A percentile compares a stretch with the other conserved stretches of the same genome.
Evolutionary conservation across 2,113 vertebrate species (phyloP).

Genomic region (Condylura cristata): DNA sequence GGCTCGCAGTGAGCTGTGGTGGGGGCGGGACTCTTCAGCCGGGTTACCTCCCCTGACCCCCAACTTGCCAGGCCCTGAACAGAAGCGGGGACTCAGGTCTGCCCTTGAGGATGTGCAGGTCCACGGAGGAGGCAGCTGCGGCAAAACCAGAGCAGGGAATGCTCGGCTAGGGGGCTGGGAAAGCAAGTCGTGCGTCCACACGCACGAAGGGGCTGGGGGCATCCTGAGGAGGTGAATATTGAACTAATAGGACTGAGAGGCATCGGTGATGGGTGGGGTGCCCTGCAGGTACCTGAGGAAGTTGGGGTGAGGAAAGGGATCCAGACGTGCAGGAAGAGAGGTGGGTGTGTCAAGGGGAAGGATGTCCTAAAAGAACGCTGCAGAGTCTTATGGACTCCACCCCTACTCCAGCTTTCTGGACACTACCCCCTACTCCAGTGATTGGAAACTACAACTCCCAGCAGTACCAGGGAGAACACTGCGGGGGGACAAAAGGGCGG

Average conservation of each 20-base stretch:
- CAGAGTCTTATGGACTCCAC: too few relatives aligned
- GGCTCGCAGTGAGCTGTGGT: background rate
- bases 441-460: too few relatives aligned
- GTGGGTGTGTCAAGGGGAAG: too few relatives aligned
- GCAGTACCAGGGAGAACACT: too few relatives aligned
- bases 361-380: too few relatives aligned
- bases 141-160: too few relatives aligned
- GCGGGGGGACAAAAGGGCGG: too few relatives aligned
- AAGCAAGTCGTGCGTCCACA: rapidly evolving
- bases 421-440: too few relatives aligned
- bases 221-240: background rate
- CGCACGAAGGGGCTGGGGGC: background rate
- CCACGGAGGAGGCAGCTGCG: background rate
- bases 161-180: background rate
- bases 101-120: rapidly evolving
- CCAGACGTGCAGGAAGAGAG: background rate
- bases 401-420: too few relatives aligned
- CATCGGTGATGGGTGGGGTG: background rate
- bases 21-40: background rate
- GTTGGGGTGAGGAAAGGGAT: background rate
- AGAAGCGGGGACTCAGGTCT: background rate
- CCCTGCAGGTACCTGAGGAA: background rate
- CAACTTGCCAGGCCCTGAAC: background rate
- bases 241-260: background rate
- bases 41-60: background rate